Percentiles rank a stretch among this genome's conserved stretches.
These are phyloP conservation scores for Anthopleura xanthogrammica DNA, from an alignment of 92 coral and sea anemone genomes.

Conservation along the genomic window DNA sequence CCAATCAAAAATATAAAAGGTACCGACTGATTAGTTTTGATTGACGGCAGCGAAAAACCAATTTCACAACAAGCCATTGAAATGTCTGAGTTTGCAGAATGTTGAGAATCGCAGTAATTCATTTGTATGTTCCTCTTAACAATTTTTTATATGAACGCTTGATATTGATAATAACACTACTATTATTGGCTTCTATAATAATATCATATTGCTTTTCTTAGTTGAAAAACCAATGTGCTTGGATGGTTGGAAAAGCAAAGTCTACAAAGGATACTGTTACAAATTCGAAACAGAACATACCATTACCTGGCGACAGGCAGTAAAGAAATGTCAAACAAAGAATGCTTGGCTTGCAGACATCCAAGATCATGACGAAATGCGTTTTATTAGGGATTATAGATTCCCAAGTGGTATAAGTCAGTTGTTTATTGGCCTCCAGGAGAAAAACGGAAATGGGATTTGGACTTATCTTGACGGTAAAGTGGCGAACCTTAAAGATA, in stretches of 20 bases:
- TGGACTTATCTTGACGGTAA: constrained; percentile 21
- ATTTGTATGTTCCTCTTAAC: too few species aligned
- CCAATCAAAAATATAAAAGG: too few species aligned
- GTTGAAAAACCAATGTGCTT: background rate
- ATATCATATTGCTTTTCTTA: too few species aligned
- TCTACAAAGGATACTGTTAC: constrained; percentile 22
- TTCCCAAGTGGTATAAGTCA: background rate
- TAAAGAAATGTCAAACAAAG: background rate
- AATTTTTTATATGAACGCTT: too few species aligned
- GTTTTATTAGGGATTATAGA: background rate
- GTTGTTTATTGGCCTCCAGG: constrained; percentile 13
- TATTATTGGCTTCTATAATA: too few species aligned
- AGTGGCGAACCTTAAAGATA: background rate
- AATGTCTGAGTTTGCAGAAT: too few species aligned
- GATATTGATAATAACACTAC: too few species aligned
- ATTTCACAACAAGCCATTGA: too few species aligned
- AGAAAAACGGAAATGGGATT: background rate
- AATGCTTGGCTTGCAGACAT: constrained; percentile 25
- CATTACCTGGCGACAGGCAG: constrained; percentile 16
- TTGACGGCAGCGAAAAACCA: too few species aligned
- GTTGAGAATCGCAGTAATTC: too few species aligned
- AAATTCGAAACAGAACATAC: background rate
- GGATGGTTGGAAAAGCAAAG: constrained; percentile 5
- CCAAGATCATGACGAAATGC: constrained; percentile 7
- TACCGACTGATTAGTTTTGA: too few species aligned